Conservation (phyloP, 2,888 invertebrate species). For the Anagyrus pseudococci region DNA sequence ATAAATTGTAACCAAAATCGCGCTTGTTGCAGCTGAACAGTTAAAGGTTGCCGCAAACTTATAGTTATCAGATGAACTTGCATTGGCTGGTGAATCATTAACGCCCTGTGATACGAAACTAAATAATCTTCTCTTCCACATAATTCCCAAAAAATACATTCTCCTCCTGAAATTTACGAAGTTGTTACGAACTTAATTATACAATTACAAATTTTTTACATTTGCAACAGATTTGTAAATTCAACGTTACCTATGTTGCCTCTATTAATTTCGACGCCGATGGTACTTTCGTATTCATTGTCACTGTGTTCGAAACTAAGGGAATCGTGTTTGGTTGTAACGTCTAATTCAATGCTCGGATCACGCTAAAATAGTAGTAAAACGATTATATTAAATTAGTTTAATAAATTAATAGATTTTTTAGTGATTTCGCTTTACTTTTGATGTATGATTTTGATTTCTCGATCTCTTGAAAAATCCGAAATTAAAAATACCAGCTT, state of each 20-base stretch:
- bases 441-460: constrained; percentile 55
- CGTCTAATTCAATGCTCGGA: constrained; percentile 67
- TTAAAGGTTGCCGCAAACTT: constrained; percentile 71
- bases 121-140: constrained; percentile 78
- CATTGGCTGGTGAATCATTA: constrained; percentile 64
- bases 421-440: constrained; percentile 46
- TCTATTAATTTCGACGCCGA: constrained; percentile 58
- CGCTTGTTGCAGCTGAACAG: constrained; percentile 72
- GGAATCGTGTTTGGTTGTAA: constrained; percentile 68
- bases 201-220: background rate
- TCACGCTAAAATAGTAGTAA: constrained; percentile 56
- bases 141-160: constrained; percentile 74
- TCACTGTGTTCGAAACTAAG: constrained; percentile 66
- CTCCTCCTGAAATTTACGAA: constrained; percentile 64
- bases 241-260: constrained; percentile 53
- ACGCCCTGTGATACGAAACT: constrained; percentile 75
- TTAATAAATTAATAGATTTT: constrained; percentile 15
- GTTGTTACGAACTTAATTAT: no score
- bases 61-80: constrained; percentile 71
- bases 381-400: background rate
- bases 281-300: constrained; percentile 58
- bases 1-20: constrained; percentile 80
- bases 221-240: background rate
- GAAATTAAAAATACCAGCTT: constrained; percentile 71
- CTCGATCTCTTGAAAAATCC: constrained; percentile 71